Evolutionary conservation across 2,888 invertebrate genomes (phyloP).

Genomic region (Rhogogaster chlorosoma): DNA sequence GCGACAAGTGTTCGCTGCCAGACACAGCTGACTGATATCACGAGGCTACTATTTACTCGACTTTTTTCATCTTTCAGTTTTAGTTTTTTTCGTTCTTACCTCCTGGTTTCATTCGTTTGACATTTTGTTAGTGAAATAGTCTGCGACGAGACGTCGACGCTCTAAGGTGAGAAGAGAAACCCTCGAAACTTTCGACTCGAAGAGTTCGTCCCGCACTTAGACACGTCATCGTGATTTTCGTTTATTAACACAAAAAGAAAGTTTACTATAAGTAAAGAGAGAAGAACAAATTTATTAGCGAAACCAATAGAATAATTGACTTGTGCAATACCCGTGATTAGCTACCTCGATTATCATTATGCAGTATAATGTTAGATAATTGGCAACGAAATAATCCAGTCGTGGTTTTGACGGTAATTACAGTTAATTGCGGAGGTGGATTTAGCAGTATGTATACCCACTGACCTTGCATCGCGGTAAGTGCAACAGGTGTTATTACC

Average conservation of each 20-base stretch:
- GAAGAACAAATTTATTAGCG: background rate
- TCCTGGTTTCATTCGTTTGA: background rate
- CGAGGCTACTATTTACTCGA: background rate
- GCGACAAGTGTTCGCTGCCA: slow-evolving; percentile 59
- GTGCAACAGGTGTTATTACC: slow-evolving; percentile 48
- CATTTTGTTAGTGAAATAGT: background rate
- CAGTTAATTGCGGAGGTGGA: slow-evolving; percentile 7
- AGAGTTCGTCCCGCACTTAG: background rate
- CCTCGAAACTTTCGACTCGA: background rate
- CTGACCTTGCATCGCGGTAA: slow-evolving; percentile 31
- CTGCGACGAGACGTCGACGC: background rate
- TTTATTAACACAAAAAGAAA: background rate
- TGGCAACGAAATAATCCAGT: background rate
- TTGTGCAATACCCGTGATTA: background rate
- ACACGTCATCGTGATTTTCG: background rate
- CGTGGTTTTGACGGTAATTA: background rate
- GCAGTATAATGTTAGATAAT: background rate
- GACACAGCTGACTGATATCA: slow-evolving; percentile 16
- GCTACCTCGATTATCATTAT: background rate
- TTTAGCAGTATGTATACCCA: background rate
- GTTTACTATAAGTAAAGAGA: background rate
- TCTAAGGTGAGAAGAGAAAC: background rate
- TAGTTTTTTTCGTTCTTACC: background rate
- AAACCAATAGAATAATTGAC: background rate
- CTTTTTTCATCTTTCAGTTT: background rate